Evolutionary conservation across 2,797 vertebrate species (phyloP).

Genomic region (Cuniculus paca): DNA sequence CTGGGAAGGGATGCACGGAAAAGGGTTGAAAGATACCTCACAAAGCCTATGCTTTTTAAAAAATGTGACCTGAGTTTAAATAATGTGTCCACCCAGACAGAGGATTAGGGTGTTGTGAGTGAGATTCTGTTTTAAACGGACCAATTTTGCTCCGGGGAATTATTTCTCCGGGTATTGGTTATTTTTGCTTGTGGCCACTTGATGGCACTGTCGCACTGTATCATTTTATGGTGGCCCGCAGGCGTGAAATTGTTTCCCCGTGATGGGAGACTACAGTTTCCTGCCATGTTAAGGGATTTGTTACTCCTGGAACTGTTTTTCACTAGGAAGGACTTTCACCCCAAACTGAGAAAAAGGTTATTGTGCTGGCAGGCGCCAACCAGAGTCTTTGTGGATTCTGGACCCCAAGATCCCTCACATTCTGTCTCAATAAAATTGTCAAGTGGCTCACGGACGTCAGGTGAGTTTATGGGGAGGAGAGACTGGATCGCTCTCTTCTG

Average conservation of each 20-base stretch:
- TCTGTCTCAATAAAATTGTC: background rate
- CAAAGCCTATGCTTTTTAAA: background rate
- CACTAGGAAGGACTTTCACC: background rate
- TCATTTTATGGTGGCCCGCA: background rate
- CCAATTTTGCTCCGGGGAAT: background rate
- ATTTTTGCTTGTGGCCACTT: background rate
- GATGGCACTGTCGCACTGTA: constrained; percentile 41
- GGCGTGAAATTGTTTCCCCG: background rate
- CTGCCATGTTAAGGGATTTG: background rate
- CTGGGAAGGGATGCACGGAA: background rate
- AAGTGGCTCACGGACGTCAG: background rate
- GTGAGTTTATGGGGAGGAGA: background rate
- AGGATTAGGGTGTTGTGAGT: accelerated
- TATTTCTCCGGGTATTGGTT: background rate
- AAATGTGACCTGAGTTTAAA: background rate
- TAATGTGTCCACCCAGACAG: background rate
- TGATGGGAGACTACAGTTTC: background rate
- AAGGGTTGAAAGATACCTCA: background rate
- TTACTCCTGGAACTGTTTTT: background rate
- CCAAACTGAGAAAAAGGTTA: constrained; percentile 3
- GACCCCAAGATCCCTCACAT: background rate
- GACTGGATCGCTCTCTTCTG: background rate
- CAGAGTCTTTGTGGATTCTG: background rate
- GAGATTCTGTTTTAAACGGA: background rate
- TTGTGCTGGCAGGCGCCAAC: background rate